Conservation (phyloP, 2,113 vertebrate genomes). For the Pedetes capensis region DNA sequence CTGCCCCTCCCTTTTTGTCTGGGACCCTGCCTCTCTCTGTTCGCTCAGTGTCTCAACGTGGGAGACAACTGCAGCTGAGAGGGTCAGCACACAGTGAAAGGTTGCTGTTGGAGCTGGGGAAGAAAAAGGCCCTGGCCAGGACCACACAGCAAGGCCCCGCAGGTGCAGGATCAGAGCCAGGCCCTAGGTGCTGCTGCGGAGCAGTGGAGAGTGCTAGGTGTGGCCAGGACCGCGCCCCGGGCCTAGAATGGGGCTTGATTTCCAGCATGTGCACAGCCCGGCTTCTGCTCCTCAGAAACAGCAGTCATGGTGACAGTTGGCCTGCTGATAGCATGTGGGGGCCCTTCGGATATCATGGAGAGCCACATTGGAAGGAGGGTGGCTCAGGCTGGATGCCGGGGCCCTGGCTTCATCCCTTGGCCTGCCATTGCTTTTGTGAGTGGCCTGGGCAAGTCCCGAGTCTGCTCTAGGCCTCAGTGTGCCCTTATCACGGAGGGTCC, state of each 20-base stretch:
- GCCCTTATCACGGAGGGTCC: background rate
- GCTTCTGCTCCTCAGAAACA: background rate
- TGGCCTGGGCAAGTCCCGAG: background rate
- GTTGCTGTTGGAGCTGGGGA: background rate
- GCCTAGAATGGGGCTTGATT: background rate
- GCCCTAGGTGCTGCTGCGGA: background rate
- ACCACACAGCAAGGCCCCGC: background rate
- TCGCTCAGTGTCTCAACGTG: background rate
- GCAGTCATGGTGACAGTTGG: background rate
- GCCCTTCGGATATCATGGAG: too few relatives aligned
- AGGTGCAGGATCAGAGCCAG: background rate
- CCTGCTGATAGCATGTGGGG: background rate
- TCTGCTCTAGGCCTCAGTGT: background rate
- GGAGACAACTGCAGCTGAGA: background rate
- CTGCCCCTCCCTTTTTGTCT: background rate
- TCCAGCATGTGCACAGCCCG: background rate
- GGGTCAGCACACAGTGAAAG: background rate
- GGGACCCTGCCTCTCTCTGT: background rate
- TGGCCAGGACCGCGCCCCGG: background rate
- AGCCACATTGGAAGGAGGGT: background rate
- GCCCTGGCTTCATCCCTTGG: background rate
- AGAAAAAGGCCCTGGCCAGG: background rate
- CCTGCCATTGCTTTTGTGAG: background rate
- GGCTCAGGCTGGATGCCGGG: background rate
- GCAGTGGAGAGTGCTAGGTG: fast-evolving